These are phyloP conservation scores for Alentia gelatinosa DNA, from an alignment of 2,888 invertebrate genomes.

Conservation along the genomic window DNA sequence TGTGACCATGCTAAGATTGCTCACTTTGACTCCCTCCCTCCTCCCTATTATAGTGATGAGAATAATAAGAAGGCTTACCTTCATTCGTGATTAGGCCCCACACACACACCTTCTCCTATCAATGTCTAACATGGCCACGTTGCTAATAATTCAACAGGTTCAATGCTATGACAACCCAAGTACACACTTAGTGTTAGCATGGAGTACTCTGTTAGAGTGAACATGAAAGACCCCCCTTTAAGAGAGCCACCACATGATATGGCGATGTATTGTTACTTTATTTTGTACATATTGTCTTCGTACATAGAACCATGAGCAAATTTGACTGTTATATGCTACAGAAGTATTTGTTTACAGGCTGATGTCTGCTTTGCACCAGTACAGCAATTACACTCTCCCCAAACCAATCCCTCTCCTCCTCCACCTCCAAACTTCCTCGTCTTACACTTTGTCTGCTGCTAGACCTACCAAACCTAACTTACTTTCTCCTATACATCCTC, in stretches of 20 bases:
- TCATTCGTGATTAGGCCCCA: background rate
- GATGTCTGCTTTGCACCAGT: background rate
- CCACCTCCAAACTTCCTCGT: background rate
- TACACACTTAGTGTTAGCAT: background rate
- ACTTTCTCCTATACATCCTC: background rate
- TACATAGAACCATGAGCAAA: slow-evolving; percentile 1
- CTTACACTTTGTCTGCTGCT: too few relatives aligned
- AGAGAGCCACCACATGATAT: background rate
- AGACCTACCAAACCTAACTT: too few relatives aligned
- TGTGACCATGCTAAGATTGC: background rate
- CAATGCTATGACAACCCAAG: background rate
- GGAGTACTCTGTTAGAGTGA: background rate
- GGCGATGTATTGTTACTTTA: background rate
- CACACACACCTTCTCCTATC: background rate
- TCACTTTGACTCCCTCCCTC: too few relatives aligned
- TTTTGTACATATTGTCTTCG: background rate
- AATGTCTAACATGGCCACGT: background rate
- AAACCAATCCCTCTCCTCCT: background rate
- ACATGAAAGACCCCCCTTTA: background rate
- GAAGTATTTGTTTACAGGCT: background rate
- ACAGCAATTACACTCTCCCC: background rate
- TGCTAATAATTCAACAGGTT: background rate
- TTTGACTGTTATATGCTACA: background rate
- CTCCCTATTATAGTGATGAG: too few relatives aligned
- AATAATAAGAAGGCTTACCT: background rate